Evolutionary conservation across 2,888 invertebrate species (phyloP).

Genomic region (Neocrepidodera transversa): DNA sequence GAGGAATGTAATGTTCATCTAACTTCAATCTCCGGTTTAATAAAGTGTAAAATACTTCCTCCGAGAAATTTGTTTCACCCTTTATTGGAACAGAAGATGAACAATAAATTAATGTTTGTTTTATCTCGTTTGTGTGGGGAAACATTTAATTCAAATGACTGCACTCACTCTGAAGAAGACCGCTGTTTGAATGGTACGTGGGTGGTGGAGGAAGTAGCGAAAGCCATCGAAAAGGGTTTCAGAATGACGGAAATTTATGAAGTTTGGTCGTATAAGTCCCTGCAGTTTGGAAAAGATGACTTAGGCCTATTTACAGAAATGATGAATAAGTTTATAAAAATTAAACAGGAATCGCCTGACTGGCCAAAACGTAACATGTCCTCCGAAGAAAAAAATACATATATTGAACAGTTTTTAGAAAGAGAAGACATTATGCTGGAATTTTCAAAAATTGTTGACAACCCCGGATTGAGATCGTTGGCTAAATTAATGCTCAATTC

Average conservation of each 20-base stretch:
- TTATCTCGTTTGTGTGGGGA: too few species aligned
- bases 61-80: constrained; percentile 40
- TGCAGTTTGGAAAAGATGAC: too few species aligned
- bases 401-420: constrained; percentile 39
- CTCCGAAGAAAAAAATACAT: constrained; percentile 36
- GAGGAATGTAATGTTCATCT: constrained; percentile 34
- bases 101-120: too few species aligned
- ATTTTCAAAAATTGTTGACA: constrained; percentile 37
- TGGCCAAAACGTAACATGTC: constrained; percentile 43
- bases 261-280: too few species aligned
- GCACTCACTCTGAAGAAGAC: constrained; percentile 45
- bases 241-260: too few species aligned
- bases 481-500: constrained; percentile 47
- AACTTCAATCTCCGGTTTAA: constrained; percentile 23
- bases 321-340: constrained; percentile 50
- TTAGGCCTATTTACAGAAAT: constrained; percentile 52
- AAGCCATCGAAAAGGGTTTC: constrained; percentile 51
- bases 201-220: constrained; percentile 47
- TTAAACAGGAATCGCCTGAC: constrained; percentile 46
- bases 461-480: constrained; percentile 40
- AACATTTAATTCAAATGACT: too few species aligned
- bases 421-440: constrained; percentile 43
- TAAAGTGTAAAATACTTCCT: constrained; percentile 40
- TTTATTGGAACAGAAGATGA: constrained; percentile 36
- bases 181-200: too few species aligned